phyloP scores from a whole-genome alignment of 2,113 vertebrate species.

The Macaca mulatta region DNA sequence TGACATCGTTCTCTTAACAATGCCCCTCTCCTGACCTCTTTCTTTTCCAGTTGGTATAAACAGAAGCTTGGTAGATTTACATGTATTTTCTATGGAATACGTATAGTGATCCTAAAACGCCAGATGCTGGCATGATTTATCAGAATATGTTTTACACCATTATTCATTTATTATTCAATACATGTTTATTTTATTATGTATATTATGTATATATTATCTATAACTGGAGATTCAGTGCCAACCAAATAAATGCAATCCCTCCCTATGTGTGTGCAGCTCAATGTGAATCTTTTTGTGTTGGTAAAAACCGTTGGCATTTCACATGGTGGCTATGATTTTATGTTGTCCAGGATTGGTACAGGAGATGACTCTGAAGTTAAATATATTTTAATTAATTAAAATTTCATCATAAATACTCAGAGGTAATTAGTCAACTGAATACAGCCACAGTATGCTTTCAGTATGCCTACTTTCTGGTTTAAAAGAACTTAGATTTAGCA shows the following conservation, averaged over 20 bases:
- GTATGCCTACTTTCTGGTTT: background rate
- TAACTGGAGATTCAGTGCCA: background rate
- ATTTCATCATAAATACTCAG: background rate
- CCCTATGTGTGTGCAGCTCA: background rate
- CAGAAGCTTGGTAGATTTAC: constrained; percentile 17
- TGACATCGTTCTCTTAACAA: background rate
- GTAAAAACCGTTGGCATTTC: background rate
- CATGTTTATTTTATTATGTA: constrained; percentile 6
- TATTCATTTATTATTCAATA: background rate
- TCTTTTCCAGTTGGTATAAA: background rate
- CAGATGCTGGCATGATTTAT: background rate
- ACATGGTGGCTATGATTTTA: background rate
- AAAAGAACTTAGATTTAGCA: constrained; percentile 37
- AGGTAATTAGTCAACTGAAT: constrained; percentile 11
- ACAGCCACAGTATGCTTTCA: background rate
- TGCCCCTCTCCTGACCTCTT: background rate
- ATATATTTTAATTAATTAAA: constrained; percentile 53
- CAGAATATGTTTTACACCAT: background rate
- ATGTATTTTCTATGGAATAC: background rate
- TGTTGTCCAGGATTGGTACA: background rate
- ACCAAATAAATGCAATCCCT: background rate
- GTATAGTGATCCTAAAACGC: background rate
- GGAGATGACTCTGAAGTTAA: background rate
- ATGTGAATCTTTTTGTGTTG: background rate
- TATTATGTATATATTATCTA: background rate